Percentiles rank a stretch among this genome's conserved stretches.
Conservation (phyloP, 1,140 invertebrate genomes). For the Anagrus nilaparvatae region DNA sequence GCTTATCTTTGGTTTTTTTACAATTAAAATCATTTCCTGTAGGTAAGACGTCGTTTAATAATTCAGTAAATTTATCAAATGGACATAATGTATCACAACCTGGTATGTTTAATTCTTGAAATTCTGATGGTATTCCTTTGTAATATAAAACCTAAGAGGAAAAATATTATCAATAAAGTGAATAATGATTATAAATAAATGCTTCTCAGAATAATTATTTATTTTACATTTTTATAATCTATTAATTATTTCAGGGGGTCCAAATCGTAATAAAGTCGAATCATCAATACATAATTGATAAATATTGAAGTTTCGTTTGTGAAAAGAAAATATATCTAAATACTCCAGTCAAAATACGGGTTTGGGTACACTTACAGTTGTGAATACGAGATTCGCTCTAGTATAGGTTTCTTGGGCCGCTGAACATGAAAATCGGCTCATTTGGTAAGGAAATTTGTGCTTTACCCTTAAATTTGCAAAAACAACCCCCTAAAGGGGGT, state of each 20-base stretch:
- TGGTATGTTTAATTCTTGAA: slow-evolving; percentile 7
- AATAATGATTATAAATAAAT: neutral
- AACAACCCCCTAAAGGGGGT: too few species aligned
- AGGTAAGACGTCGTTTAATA: slow-evolving; percentile 15
- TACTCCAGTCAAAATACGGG: too few species aligned
- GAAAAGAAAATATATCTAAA: too few species aligned
- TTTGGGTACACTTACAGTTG: too few species aligned
- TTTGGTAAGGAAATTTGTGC: too few species aligned
- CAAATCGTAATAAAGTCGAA: neutral
- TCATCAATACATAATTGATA: neutral
- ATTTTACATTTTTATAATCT: neutral
- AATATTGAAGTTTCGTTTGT: too few species aligned
- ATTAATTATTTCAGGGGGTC: neutral
- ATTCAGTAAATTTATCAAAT: slow-evolving; percentile 9
- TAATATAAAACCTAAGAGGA: slow-evolving; percentile 15
- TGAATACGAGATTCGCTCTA: too few species aligned
- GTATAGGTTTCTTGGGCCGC: too few species aligned
- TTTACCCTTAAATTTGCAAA: too few species aligned
- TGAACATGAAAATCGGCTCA: too few species aligned
- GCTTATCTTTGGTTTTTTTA: slow-evolving; percentile 26
- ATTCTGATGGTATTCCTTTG: slow-evolving; percentile 10
- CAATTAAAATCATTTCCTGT: slow-evolving; percentile 17
- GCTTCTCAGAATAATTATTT: neutral
- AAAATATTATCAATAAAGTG: neutral
- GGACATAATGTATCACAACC: slow-evolving; percentile 17